Base-by-base conservation (phyloP, 2,797 vertebrate genomes). In the Poeciliopsis turneri region DNA sequence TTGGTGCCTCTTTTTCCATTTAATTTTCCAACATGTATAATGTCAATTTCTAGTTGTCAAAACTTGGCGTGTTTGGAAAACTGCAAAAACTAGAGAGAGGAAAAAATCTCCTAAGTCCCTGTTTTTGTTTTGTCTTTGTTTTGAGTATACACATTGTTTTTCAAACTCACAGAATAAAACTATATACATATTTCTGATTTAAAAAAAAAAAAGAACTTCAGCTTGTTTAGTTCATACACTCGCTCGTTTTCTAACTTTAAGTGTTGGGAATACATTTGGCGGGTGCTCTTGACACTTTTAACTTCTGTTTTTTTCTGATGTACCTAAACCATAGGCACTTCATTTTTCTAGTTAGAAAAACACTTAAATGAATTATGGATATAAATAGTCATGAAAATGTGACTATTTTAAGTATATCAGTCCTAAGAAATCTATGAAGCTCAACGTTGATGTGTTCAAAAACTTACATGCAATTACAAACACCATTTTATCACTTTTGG, bases 131-230 rank as follows among this genome's bases (percentile, higher is more conserved):
- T 45, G 43, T 28, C n/a, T 15, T 59, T 68, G 47, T 64, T 55
- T 47, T 36, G 78, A 39, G n/a, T 80, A 33, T 41, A 49, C 46
- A 78, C 1, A 0, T 46, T 83, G 72, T 76, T 59, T 13, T 59
- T 13, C 13, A 30, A 47, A 30, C 43, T 51, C 33, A 12, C 43
- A 57, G 15, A 36, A 75, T 13, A 61, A 75, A 57, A 23, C 45
- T 20, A 51, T 33, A 33, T 11, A 15, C 2, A 45, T 70, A 28
- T 49, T 82, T 69, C 43, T 33, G 13, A 45, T 57, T 12, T 4
- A 1, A 1, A 49, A 49, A 30, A 49, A 47, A 47, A 49, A 6
- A 47, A 0, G 1, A 55, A 10, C 53, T 12, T 55, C 53, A n/a
- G 25, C 11, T 55, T 12, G 11, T 12, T 23, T 23, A 10, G 51